Base-by-base conservation (phyloP, 2,888 invertebrate genomes). In the Scaptomyza polygonia region DNA sequence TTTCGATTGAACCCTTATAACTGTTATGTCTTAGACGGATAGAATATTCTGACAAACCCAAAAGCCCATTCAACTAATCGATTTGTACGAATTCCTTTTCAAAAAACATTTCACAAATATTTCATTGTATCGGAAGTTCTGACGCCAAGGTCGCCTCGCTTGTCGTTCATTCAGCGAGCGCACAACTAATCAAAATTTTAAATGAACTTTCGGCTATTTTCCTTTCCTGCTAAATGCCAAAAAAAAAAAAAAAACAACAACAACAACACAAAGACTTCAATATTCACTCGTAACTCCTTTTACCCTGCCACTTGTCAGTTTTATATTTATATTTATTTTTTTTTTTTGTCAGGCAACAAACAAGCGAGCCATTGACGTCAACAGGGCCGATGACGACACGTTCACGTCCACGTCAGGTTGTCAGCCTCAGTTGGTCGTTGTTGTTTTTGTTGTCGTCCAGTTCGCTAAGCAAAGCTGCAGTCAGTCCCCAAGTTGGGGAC, bases 351-450 rank as follows among this genome's bases (percentile, higher is more conserved):
- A 87, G 86, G 67, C 86, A 73, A 39, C 71, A 80, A 84, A 81
- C 82, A 74, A 85, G 67, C 68, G 62, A 55, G 58, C 80, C 84
- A 69, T 70, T 85, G 86, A 72, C 75, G 72, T 63, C 58, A 74
- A 75, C 59, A 62, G 65, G 65, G 67, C 51, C 79, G 86, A 79
- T 82, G 86, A 80, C 84, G 86, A 86, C 79, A 80, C 83, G 82
- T 44, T 48, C 44, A 56, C 47, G 52, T 66, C 40, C 32, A 75
- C 58, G 71, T 83, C 82, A 87, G 88, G 58, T 79, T 87, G 82
- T 85, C 86, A 87, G 82, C 67, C 63, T 34, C 30, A 32, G 47
- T 39, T 8, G 14, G 49, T 25, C 25, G 49, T 49, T 25, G 76
- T 70, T 55, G 67, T 59, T 55, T 61, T 52, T 49, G 32, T 32